These are phyloP conservation scores for Formica exsecta DNA, from an alignment of 1,140 invertebrate genomes.

Conservation along the genomic window DNA sequence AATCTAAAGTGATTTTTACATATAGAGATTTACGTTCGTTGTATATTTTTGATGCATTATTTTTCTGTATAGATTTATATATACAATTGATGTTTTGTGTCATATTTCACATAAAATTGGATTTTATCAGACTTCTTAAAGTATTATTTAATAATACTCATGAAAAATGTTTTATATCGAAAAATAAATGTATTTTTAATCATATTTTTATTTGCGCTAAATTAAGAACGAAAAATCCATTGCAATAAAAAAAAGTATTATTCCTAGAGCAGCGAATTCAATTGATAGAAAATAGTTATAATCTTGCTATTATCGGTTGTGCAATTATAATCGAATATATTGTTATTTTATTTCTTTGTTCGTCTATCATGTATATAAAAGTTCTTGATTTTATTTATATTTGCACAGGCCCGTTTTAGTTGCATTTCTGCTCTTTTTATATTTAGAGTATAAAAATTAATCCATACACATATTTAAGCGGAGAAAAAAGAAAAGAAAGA, in stretches of 20 bases:
- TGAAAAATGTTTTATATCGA: neutral
- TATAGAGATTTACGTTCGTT: conserved; percentile 23
- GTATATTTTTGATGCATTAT: conserved; percentile 18
- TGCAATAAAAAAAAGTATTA: neutral
- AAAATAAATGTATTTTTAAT: conserved; percentile 8
- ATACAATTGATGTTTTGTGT: conserved; percentile 12
- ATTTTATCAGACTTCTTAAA: neutral
- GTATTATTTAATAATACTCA: neutral
- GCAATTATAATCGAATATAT: neutral
- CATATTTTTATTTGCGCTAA: neutral
- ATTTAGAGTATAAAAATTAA: conserved; percentile 9
- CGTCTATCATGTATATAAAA: neutral
- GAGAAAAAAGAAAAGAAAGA: conserved; percentile 6
- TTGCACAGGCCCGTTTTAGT: neutral
- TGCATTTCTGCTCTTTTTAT: neutral
- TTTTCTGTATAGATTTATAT: conserved; percentile 24
- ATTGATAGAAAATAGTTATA: neutral
- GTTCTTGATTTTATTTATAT: neutral
- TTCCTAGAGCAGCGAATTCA: neutral
- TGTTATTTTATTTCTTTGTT: neutral
- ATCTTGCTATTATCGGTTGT: neutral
- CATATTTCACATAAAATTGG: conserved; percentile 12
- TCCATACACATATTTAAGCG: neutral
- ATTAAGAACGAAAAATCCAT: neutral
- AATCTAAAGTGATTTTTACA: conserved; percentile 10